These are phyloP conservation scores for Rattus norvegicus DNA, from an alignment of 2,113 vertebrate species.

Conservation along the genomic window GRCr8 NC_086023.1:88165501-88166000, in stretches of 20 bases:
- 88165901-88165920: background rate
- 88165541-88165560: background rate
- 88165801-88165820: background rate
- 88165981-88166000: rapidly evolving
- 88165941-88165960: rapidly evolving
- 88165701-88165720: background rate
- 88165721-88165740: constrained; percentile 57
- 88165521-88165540: background rate
- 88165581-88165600: background rate
- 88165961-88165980: background rate
- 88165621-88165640: background rate
- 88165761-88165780: background rate
- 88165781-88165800: constrained; percentile 32
- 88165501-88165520: background rate
- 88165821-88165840: no score
- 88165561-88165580: background rate
- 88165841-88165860: background rate
- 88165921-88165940: background rate
- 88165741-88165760: constrained; percentile 8
- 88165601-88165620: background rate
- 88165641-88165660: background rate
- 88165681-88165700: constrained; percentile 52
- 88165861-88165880: background rate
- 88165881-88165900: background rate
- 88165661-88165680: background rate